Base-by-base conservation (phyloP, 2,888 invertebrate species). In the Ennomos fuscantarius region DNA sequence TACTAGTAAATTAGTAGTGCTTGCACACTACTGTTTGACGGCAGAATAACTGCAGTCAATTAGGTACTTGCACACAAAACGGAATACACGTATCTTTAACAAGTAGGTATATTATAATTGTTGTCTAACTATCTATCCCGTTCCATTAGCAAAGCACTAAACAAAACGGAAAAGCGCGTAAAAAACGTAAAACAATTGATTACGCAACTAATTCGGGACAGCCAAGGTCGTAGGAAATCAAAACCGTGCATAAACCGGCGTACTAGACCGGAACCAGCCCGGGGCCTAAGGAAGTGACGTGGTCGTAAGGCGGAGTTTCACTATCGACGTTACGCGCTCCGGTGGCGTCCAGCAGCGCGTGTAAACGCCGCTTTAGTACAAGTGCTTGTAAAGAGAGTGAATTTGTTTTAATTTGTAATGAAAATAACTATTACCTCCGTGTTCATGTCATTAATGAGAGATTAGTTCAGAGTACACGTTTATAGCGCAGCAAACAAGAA, bases 211-310 rank as follows among this genome's bases (percentile, higher is more conserved):
- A 70, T 70, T 69, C 45, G 68, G 55, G 67, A 72, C 68, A 65
- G 63, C 65, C 87, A 90, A 90, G 89, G 89, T 84, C 84, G 73
- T 68, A 74, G 59, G 78, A 82, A 84, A 88, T 84, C 80, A 86
- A 87, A 86, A 86, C 84, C 83, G 81, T 85, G 77, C 65, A 82
- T 82, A 86, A 86, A 81, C 75, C 79, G 62, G 70, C 60, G 73
- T 81, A 83, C 69, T 86, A 79, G 83, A 88, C 82, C 80, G 80
- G 82, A 81, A 84, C 88, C 67, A 71, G 74, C 74, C 79, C 76
- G 66, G 77, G 73, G 76, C 76, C 83, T 81, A 24, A 76, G 89
- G 89, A 89, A 83, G 73, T 84, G 81, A 83, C 85, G 86, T 79
- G 76, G 58, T 34, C 59, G 35, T 70, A 72, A 72, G 66, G 68